A percentile compares a stretch with the other conserved stretches of the same genome.
These are phyloP conservation scores for Sebastes variabilis DNA, from an alignment of 2,797 vertebrate species.

Conservation along the genomic window DNA sequence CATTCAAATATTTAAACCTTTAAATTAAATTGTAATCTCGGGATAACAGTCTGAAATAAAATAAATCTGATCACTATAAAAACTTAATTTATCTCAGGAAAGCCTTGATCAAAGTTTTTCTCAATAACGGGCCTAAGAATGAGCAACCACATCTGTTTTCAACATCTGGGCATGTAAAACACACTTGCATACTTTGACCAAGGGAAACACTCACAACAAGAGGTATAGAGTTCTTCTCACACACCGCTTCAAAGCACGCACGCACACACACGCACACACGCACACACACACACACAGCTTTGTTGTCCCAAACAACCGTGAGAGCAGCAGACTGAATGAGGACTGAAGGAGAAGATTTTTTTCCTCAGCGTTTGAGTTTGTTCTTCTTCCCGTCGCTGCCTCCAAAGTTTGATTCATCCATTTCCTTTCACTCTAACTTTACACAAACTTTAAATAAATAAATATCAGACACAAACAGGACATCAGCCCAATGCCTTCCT, in stretches of 20 bases:
- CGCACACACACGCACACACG: neutral
- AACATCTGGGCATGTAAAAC: neutral
- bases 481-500: neutral
- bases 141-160: neutral
- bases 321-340: constrained; percentile 15
- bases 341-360: constrained; percentile 19
- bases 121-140: neutral
- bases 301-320: neutral
- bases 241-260: neutral
- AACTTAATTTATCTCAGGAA: neutral
- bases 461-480: constrained; percentile 32
- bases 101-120: neutral
- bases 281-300: neutral
- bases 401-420: neutral
- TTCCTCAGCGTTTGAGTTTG: neutral
- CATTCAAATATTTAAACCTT: neutral
- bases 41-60: neutral
- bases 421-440: neutral
- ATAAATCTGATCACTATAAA: neutral
- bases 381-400: neutral
- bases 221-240: constrained; percentile 48
- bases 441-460: constrained; percentile 66
- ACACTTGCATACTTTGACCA: neutral
- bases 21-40: neutral
- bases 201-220: constrained; percentile 18